Base-by-base conservation (phyloP, 2,797 vertebrate species). In the Coracias cyanogaster region DNA sequence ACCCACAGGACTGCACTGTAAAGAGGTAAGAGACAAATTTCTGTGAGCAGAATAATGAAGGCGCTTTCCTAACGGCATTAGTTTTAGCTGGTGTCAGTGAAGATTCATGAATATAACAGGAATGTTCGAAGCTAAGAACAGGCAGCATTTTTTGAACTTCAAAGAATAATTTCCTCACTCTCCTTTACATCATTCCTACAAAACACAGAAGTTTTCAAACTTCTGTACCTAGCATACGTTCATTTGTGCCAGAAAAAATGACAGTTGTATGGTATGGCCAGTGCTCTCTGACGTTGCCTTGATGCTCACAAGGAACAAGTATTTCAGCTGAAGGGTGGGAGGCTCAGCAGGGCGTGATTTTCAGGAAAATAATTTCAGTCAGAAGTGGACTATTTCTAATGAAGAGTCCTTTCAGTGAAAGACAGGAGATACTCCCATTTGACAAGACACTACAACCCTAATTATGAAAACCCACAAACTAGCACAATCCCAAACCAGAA, bases 1-100 rank as follows among this genome's bases (percentile, higher is more conserved):
- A 81, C 19, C 54, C 22, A 54, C 3, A 90, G 77, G 83, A 96
- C 90, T 46, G 57, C 95, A 79, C 3, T 20, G 66, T 37, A 31
- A 85, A 94, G 72, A 98, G 98, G 98, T 98, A 98, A 98, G 97
- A 94, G 48, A 82, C 13, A 49, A 72, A 28, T 29, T 90, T 83
- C 41, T 79, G 25, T 20, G 29, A 35, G 15, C 7, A 91, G 31
- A 70, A 37, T 48, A 71, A 86, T 4, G 6, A 82, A 67, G 35
- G 51, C 78, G 43, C 16, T 87, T 90, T 90, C 51, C 48, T 69
- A 39, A 46, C 3, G 26, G 70, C 37, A 57, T 72, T 90, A 69
- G 51, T 67, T 76, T 74, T 86, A 91, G 79, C 26, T 39, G 28
- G 19, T 70, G 76, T 45, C 43, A 85, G 24, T 26, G 35, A 84